Percentiles rank a stretch among this genome's conserved stretches.
Evolutionary conservation across 1,140 invertebrate genomes (phyloP).

Genomic region (Seison nebaliae): DNA sequence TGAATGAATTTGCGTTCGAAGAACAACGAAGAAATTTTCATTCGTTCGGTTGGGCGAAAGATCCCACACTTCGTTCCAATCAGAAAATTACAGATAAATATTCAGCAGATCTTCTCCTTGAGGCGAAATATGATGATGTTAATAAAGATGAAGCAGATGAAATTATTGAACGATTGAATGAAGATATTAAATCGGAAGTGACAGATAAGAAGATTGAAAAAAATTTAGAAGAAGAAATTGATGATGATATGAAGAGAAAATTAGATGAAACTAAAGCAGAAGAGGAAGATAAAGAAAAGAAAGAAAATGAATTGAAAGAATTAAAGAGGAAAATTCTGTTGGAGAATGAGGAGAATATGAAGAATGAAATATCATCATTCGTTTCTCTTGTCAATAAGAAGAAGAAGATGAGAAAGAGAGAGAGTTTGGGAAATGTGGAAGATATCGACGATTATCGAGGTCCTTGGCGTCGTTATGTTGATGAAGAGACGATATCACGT

Average conservation of each 20-base stretch:
- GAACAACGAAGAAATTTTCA: slow-evolving; percentile 73
- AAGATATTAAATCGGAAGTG: not conserved
- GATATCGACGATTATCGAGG: slow-evolving; percentile 83
- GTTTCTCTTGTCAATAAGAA: too few relatives aligned
- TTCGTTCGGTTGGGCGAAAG: slow-evolving; percentile 42
- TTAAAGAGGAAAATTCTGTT: too few relatives aligned
- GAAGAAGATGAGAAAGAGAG: slow-evolving; percentile 67
- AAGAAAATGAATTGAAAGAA: slow-evolving; percentile 6
- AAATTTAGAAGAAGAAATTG: too few relatives aligned
- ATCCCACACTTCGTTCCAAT: slow-evolving; percentile 5
- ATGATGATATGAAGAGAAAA: slow-evolving; percentile 18
- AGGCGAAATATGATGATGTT: slow-evolving; percentile 3
- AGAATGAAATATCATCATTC: not conserved
- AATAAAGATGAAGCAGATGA: not conserved
- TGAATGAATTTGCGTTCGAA: slow-evolving; percentile 92
- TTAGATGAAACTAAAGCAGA: slow-evolving; percentile 7
- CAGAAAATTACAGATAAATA: slow-evolving; percentile 6
- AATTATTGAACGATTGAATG: not conserved
- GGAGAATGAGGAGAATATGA: not conserved
- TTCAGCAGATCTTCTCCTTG: not conserved
- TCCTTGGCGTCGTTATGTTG: slow-evolving; percentile 76
- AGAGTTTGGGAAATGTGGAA: slow-evolving; percentile 51
- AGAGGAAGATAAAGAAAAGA: slow-evolving; percentile 5
- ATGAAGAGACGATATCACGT: slow-evolving; percentile 58
- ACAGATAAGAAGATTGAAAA: not conserved